phyloP scores from a whole-genome alignment of 2,888 invertebrate species.

The Oscheius sp. region DNA sequence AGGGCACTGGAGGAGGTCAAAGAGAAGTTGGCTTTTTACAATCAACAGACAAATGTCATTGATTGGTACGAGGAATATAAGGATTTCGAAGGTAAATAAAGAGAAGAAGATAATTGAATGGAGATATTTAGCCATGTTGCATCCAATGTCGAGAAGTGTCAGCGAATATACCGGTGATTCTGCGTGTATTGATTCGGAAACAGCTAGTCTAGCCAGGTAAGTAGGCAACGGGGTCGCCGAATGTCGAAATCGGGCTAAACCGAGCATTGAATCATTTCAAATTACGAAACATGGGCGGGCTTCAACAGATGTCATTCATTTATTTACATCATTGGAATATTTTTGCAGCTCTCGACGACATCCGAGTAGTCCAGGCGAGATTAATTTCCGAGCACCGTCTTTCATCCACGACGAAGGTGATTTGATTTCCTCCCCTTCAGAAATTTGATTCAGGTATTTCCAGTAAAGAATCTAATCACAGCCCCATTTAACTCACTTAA shows the following conservation, averaged over 20 bases:
- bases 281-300: neutral
- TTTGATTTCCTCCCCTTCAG: too few relatives aligned
- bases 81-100: slow-evolving; percentile 8
- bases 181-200: slow-evolving; percentile 33
- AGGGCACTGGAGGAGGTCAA: slow-evolving; percentile 47
- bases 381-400: slow-evolving; percentile 6
- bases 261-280: neutral
- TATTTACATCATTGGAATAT: too few relatives aligned
- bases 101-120: neutral
- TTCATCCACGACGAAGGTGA: slow-evolving; percentile 30
- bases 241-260: neutral
- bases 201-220: slow-evolving; percentile 32
- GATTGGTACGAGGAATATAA: slow-evolving; percentile 52
- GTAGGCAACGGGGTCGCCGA: neutral
- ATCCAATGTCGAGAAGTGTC: slow-evolving; percentile 44
- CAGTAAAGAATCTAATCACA: slow-evolving; percentile 23
- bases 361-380: slow-evolving; percentile 25
- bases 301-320: too few relatives aligned
- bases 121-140: slow-evolving; percentile 3
- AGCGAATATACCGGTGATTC: slow-evolving; percentile 40
- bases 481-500: neutral
- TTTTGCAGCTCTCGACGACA: slow-evolving; percentile 20
- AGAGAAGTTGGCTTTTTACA: slow-evolving; percentile 41
- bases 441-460: slow-evolving; percentile 19
- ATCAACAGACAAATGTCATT: slow-evolving; percentile 57